Percentiles rank a stretch among this genome's conserved stretches.
These are phyloP conservation scores for Lontra canadensis DNA, from an alignment of 2,113 vertebrate species.

Conservation along the genomic window DNA sequence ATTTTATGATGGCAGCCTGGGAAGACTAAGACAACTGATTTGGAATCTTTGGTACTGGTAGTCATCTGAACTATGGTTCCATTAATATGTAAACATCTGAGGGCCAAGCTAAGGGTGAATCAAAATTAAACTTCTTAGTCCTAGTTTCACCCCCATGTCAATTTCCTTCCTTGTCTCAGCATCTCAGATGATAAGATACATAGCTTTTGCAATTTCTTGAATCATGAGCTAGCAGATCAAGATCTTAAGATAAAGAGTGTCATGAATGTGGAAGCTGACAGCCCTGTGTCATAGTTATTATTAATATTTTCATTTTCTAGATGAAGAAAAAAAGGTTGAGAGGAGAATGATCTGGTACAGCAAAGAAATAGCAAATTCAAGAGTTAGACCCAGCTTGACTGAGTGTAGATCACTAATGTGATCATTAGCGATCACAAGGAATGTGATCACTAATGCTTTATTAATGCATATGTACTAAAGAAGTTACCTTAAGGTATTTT, in stretches of 20 bases:
- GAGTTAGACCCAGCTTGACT: too few relatives aligned
- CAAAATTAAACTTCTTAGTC: not conserved
- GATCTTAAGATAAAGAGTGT: not conserved
- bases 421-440: not conserved
- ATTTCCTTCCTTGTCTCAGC: not conserved
- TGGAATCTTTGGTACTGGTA: not conserved
- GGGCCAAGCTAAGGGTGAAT: not conserved
- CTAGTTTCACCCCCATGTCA: not conserved
- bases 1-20: not conserved
- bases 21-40: not conserved
- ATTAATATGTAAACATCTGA: not conserved
- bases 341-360: too few relatives aligned
- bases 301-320: too few relatives aligned
- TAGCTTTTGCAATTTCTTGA: not conserved
- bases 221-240: not conserved
- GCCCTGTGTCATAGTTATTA: too few relatives aligned
- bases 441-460: not conserved
- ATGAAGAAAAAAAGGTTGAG: too few relatives aligned
- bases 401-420: too few relatives aligned
- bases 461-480: not conserved
- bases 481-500: not conserved
- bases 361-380: too few relatives aligned
- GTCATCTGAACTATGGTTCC: not conserved
- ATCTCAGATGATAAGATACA: not conserved
- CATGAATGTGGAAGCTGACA: not conserved